A percentile compares a stretch with the other conserved stretches of the same genome.
Conservation (phyloP, 1,140 invertebrate genomes). For the Nephotettix cincticeps region DNA sequence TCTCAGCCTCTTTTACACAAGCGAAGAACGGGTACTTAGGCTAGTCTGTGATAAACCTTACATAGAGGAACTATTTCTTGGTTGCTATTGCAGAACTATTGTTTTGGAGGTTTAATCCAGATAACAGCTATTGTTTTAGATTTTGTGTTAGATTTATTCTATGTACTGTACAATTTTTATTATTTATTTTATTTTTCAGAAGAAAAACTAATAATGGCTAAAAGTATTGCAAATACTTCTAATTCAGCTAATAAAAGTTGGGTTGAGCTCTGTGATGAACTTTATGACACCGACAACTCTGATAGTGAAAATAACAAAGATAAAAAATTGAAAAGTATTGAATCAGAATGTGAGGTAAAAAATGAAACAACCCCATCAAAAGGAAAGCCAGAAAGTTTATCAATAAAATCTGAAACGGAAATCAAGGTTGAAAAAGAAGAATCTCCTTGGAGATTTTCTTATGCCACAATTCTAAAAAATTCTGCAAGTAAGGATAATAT, state of each 20-base stretch:
- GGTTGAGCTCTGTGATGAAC: conserved; percentile 35
- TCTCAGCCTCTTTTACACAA: too few species aligned
- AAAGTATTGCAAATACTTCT: too few species aligned
- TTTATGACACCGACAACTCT: conserved; percentile 1
- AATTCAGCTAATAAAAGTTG: conserved; percentile 36
- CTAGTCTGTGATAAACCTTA: too few species aligned
- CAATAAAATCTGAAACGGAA: neutral
- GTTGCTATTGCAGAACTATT: too few species aligned
- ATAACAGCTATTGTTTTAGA: too few species aligned
- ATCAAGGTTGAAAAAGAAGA: conserved; percentile 17
- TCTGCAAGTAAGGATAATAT: neutral
- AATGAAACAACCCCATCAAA: neutral
- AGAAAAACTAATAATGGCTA: too few species aligned
- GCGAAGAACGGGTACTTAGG: too few species aligned
- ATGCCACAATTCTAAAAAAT: conserved; percentile 24
- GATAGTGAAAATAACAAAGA: neutral
- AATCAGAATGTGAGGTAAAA: conserved; percentile 20
- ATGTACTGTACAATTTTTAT: too few species aligned
- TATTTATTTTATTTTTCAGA: too few species aligned
- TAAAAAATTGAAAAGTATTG: neutral
- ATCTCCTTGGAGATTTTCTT: conserved; percentile 1
- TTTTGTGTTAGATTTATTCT: too few species aligned
- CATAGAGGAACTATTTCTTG: too few species aligned
- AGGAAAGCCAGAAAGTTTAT: neutral
- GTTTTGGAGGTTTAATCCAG: too few species aligned